Evolutionary conservation across 92 coral and sea anemone genomes (phyloP).

Genomic region (Porites cylindrica): DNA sequence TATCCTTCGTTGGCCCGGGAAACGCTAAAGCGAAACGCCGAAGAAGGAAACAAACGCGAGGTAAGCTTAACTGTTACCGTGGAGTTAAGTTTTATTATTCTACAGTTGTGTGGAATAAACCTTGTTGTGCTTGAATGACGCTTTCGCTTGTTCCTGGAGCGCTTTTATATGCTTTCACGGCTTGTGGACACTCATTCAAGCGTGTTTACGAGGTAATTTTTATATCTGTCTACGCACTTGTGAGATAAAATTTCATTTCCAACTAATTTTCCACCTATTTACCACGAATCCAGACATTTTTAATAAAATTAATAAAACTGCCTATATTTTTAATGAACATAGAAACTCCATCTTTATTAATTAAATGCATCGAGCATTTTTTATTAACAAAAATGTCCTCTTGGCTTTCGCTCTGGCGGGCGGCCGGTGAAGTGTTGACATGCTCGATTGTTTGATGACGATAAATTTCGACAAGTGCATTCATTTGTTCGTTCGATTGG

Average conservation of each 20-base stretch:
- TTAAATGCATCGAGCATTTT: background rate
- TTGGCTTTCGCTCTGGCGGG: background rate
- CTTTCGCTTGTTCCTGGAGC: conserved; percentile 1
- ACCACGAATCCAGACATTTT: background rate
- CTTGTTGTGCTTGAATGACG: background rate
- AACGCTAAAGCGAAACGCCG: conserved; percentile 38
- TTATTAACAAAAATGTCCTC: conserved; percentile 14
- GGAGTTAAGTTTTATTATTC: background rate
- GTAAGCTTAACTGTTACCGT: background rate
- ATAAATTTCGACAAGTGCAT: conserved; percentile 10
- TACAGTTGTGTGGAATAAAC: background rate
- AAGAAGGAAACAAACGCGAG: conserved; percentile 51
- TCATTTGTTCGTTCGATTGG: background rate
- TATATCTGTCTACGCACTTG: background rate
- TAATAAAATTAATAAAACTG: no score
- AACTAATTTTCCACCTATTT: background rate
- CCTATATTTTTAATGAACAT: background rate
- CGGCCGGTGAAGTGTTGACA: conserved; percentile 34
- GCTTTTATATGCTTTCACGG: conserved; percentile 29
- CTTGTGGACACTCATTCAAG: conserved; percentile 9
- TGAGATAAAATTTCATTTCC: background rate
- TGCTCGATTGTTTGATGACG: conserved; percentile 2
- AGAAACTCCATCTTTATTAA: background rate
- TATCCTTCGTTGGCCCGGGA: conserved; percentile 46
- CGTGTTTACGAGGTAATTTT: conserved; percentile 19